Conservation (phyloP, 1,140 invertebrate species). For the Drosophila simulans region DNA sequence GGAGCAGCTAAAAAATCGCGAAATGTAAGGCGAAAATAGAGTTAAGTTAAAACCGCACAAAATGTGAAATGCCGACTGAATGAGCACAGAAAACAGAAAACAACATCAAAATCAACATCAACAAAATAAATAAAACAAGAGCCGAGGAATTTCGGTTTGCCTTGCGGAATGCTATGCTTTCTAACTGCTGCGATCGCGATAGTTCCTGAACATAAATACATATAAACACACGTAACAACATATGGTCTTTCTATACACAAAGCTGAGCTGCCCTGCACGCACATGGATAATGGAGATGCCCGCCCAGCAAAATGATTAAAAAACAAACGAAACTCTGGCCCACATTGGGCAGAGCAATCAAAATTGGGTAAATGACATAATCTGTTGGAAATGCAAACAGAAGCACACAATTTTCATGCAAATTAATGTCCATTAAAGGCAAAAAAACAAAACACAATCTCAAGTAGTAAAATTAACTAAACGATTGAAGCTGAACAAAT, state of each 20-base stretch:
- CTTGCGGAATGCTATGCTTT: slow-evolving; percentile 64
- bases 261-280: background rate
- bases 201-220: slow-evolving; percentile 16
- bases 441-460: slow-evolving; percentile 7
- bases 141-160: slow-evolving; percentile 53
- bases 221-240: background rate
- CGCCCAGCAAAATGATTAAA: background rate
- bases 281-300: background rate
- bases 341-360: slow-evolving; percentile 11
- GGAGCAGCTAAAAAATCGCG: slow-evolving; percentile 32
- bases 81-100: slow-evolving; percentile 31
- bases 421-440: slow-evolving; percentile 9
- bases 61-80: slow-evolving; percentile 54
- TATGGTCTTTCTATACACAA: background rate
- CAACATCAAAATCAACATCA: background rate
- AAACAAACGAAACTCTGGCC: slow-evolving; percentile 5
- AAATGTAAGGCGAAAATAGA: slow-evolving; percentile 67
- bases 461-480: slow-evolving; percentile 10
- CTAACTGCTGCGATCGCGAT: slow-evolving; percentile 69
- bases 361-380: slow-evolving; percentile 41
- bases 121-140: slow-evolving; percentile 28
- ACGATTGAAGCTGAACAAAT: background rate
- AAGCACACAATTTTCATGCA: slow-evolving; percentile 15
- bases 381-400: slow-evolving; percentile 19
- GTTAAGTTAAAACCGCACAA: slow-evolving; percentile 36